Evolutionary conservation across 2,113 vertebrate species (phyloP).

Genomic region (Dasyprocta punctata): DNA sequence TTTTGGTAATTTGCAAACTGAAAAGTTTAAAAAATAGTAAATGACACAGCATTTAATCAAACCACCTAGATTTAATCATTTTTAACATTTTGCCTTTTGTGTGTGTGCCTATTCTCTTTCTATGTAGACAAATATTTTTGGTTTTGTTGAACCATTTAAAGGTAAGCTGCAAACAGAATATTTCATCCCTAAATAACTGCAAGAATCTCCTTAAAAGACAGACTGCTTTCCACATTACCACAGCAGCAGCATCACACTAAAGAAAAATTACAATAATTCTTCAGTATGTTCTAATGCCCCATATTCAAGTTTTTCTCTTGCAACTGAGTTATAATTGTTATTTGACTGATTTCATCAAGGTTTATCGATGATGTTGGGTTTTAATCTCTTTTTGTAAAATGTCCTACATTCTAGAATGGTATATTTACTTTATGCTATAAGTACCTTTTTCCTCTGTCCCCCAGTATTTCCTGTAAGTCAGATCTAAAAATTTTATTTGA

Average conservation of each 20-base stretch:
- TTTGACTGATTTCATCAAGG: neutral
- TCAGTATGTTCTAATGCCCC: neutral
- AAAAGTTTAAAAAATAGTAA: neutral
- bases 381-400: neutral
- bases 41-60: neutral
- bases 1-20: neutral
- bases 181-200: neutral
- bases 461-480: neutral
- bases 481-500: neutral
- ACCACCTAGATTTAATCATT: neutral
- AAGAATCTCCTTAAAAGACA: neutral
- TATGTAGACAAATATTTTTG: neutral
- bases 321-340: neutral
- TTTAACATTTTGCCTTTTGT: slow-evolving; percentile 12
- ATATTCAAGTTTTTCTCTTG: slow-evolving; percentile 1
- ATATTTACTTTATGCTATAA: neutral
- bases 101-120: neutral
- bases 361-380: neutral
- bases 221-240: neutral
- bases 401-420: neutral
- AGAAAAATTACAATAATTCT: neutral
- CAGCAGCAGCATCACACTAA: neutral
- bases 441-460: neutral
- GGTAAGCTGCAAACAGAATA: neutral
- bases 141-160: slow-evolving; percentile 14